Percentiles rank a stretch among this genome's conserved stretches.
Conservation (phyloP, 2,797 vertebrate species). For the Myripristis murdjan region DNA sequence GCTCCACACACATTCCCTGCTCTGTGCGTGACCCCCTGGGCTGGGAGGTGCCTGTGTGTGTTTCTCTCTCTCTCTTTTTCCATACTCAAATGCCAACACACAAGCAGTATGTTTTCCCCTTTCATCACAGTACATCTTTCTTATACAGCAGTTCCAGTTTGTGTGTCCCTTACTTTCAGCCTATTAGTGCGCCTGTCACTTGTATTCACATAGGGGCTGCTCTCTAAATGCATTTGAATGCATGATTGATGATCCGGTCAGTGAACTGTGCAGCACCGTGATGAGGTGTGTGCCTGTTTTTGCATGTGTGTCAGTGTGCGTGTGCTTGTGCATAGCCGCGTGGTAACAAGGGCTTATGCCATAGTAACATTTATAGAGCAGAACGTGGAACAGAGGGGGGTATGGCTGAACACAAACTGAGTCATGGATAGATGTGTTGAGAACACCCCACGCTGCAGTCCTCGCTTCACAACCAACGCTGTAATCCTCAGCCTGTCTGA, state of each 20-base stretch:
- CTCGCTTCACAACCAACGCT: not conserved
- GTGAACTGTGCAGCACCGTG: slow-evolving; percentile 53
- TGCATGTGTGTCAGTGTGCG: slow-evolving; percentile 28
- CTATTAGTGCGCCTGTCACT: slow-evolving; percentile 24
- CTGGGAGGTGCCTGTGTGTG: slow-evolving; percentile 29
- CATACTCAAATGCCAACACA: not conserved
- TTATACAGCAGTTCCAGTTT: slow-evolving; percentile 3
- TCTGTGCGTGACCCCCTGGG: slow-evolving; percentile 37
- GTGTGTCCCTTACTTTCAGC: slow-evolving; percentile 38
- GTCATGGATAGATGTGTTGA: slow-evolving; percentile 48
- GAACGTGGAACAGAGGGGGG: slow-evolving; percentile 54
- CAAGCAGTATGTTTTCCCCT: slow-evolving; percentile 9
- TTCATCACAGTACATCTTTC: not conserved
- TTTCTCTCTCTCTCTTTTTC: not conserved
- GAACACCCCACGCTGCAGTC: slow-evolving; percentile 24
- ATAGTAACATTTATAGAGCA: slow-evolving; percentile 69
- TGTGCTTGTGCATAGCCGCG: slow-evolving; percentile 35
- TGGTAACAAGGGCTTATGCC: slow-evolving; percentile 59
- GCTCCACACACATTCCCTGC: slow-evolving; percentile 40
- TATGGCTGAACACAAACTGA: slow-evolving; percentile 50
- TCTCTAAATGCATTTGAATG: slow-evolving; percentile 59
- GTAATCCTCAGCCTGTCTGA: not conserved
- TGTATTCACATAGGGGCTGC: slow-evolving; percentile 41
- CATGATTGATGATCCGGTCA: slow-evolving; percentile 74
- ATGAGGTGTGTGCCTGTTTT: slow-evolving; percentile 36